phyloP scores from a whole-genome alignment of 2,888 invertebrate species.

The Odontomyia ornata region DNA sequence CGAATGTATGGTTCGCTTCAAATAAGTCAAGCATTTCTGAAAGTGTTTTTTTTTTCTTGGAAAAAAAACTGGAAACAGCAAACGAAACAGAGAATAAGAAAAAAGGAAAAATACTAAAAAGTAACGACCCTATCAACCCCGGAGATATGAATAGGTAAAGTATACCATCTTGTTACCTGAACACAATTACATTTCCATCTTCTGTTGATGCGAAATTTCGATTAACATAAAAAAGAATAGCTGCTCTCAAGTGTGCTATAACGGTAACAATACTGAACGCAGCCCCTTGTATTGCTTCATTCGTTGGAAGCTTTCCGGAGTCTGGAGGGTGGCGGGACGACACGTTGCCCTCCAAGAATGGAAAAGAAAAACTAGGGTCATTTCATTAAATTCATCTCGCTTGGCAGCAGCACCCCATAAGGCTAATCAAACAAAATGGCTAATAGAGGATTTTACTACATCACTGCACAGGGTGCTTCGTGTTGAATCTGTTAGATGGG shows the following conservation, averaged over 20 bases:
- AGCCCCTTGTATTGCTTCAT: constrained; percentile 31
- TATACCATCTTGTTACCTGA: constrained; percentile 39
- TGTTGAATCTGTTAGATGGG: background rate
- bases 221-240: constrained; percentile 45
- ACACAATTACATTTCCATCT: constrained; percentile 45
- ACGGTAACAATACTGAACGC: constrained; percentile 38
- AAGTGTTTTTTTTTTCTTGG: background rate
- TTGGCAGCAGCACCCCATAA: constrained; percentile 28
- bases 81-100: background rate
- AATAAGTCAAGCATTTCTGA: constrained; percentile 19
- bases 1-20: constrained; percentile 9
- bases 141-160: constrained; percentile 30
- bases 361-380: constrained; percentile 35
- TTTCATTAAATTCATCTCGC: constrained; percentile 43
- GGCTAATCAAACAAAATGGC: constrained; percentile 46
- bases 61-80: constrained; percentile 15
- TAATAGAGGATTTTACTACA: constrained; percentile 37
- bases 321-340: background rate
- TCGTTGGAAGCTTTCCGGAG: constrained; percentile 11
- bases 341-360: background rate
- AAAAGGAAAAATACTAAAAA: constrained; percentile 31
- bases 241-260: constrained; percentile 42
- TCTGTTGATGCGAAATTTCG: constrained; percentile 42
- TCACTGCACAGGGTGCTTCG: background rate
- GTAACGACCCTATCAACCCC: constrained; percentile 36